Conservation (phyloP, 2,888 invertebrate species). For the Cremastinae sp. region DNA sequence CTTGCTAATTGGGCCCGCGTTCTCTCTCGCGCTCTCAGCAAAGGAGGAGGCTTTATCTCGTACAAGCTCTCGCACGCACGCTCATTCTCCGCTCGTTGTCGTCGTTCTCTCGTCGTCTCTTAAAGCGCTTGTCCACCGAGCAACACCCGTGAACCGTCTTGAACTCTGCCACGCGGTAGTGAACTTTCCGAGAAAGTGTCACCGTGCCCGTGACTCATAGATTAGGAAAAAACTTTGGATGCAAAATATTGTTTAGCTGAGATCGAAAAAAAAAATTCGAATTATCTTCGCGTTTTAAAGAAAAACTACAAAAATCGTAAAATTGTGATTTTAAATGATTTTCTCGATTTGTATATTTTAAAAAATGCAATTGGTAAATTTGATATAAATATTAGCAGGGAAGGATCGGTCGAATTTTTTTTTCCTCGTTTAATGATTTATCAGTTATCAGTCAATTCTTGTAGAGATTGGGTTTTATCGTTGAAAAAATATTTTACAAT, state of each 20-base stretch:
- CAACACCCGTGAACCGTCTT: conserved; percentile 57
- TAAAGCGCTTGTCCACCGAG: conserved; percentile 31
- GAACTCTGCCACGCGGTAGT: conserved; percentile 59
- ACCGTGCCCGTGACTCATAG: background rate
- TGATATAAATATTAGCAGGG: no score
- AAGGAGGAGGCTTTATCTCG: conserved; percentile 37
- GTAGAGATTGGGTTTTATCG: conserved; percentile 1
- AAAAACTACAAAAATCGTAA: no score
- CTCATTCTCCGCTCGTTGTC: conserved; percentile 37
- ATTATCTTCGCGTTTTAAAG: no score
- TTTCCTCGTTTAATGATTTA: no score
- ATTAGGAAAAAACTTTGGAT: background rate
- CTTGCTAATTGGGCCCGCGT: conserved; percentile 65
- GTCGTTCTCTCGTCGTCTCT: conserved; percentile 27
- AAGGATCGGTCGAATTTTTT: no score
- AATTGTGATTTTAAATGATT: no score
- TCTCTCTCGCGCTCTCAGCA: conserved; percentile 33
- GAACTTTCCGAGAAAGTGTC: conserved; percentile 55
- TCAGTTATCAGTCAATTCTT: no score
- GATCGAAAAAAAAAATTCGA: no score
- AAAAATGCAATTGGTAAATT: no score
- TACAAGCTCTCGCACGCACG: conserved; percentile 62
- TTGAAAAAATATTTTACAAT: conserved; percentile 10
- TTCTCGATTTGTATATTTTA: no score
- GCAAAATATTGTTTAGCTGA: no score